phyloP scores from a whole-genome alignment of 2,888 invertebrate genomes.

The Altica lythri region DNA sequence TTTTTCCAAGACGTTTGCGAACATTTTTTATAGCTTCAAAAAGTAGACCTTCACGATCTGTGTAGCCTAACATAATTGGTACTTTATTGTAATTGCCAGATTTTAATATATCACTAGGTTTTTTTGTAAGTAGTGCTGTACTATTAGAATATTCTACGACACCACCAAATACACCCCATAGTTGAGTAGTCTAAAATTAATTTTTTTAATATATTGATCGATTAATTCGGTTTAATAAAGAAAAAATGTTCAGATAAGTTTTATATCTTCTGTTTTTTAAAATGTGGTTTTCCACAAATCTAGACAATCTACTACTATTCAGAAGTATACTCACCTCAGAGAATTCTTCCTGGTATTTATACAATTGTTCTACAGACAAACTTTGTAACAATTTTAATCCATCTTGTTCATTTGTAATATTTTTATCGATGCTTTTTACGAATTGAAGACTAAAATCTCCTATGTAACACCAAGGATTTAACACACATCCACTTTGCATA shows the following conservation, averaged over 20 bases:
- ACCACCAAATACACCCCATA: neutral
- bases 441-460: constrained; percentile 27
- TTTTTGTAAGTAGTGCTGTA: constrained; percentile 11
- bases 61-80: constrained; percentile 52
- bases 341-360: constrained; percentile 34
- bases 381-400: constrained; percentile 38
- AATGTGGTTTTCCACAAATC: constrained; percentile 6
- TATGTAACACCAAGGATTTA: constrained; percentile 40
- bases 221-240: neutral
- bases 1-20: neutral
- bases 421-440: constrained; percentile 35
- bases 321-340: constrained; percentile 33
- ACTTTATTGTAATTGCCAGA: constrained; percentile 45
- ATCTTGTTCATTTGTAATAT: constrained; percentile 38
- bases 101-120: constrained; percentile 8
- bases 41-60: constrained; percentile 48
- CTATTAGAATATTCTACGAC: constrained; percentile 21
- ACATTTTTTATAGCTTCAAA: neutral
- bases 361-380: constrained; percentile 33
- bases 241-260: neutral
- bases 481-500: constrained; percentile 44
- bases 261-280: neutral
- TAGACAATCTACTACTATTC: neutral
- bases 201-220: neutral
- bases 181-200: neutral